Percentiles rank a stretch among this genome's conserved stretches.
Conservation (phyloP, 2,888 invertebrate species). For the Cyclophora albipunctata region DNA sequence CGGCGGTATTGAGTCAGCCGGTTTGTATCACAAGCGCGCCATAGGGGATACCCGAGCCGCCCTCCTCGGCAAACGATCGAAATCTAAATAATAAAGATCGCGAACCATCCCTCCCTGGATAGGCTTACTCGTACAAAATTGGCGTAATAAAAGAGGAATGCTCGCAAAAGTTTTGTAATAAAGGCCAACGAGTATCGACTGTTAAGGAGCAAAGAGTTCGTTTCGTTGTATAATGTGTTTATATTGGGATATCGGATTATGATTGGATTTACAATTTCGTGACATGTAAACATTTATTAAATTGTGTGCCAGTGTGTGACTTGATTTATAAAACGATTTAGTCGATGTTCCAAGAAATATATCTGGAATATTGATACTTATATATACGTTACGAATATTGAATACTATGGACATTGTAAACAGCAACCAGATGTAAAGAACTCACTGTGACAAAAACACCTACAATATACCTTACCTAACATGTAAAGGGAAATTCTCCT, state of each 20-base stretch:
- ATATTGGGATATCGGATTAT: constrained; percentile 18
- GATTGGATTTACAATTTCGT: constrained; percentile 12
- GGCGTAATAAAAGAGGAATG: constrained; percentile 75
- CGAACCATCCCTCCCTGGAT: constrained; percentile 49
- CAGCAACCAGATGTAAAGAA: too few species aligned
- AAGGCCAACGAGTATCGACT: constrained; percentile 72
- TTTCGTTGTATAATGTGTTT: constrained; percentile 31
- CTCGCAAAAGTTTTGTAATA: constrained; percentile 73
- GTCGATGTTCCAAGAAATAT: too few species aligned
- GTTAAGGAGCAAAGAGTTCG: constrained; percentile 72
- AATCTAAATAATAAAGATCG: constrained; percentile 73
- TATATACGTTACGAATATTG: too few species aligned
- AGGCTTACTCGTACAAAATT: constrained; percentile 73
- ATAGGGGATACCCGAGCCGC: constrained; percentile 13
- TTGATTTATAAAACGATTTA: background rate
- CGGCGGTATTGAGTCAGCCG: constrained; percentile 16
- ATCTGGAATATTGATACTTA: too few species aligned
- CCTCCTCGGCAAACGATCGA: constrained; percentile 42
- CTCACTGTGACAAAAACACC: background rate
- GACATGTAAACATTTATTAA: background rate
- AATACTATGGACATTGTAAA: too few species aligned
- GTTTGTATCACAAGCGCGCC: constrained; percentile 15
- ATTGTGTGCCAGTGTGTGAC: background rate
- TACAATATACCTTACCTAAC: background rate
- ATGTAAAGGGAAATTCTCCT: background rate